Evolutionary conservation across 2,113 vertebrate species (phyloP).

Genomic region (Malurus cyaneus): DNA sequence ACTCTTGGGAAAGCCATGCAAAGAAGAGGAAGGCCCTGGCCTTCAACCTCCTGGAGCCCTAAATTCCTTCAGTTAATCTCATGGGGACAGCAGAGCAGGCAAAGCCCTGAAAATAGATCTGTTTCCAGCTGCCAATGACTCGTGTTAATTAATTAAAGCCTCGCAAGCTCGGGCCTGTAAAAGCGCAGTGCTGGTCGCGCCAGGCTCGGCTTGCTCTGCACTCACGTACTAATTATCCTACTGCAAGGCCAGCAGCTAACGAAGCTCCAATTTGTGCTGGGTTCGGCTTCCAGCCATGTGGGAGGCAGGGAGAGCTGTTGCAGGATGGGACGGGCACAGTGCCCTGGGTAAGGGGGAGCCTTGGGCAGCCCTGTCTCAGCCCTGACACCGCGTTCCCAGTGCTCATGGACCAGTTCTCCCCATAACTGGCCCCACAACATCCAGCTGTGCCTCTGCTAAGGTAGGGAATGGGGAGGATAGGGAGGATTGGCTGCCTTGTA

Average conservation of each 20-base stretch:
- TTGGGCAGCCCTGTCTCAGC: not conserved
- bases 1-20: not conserved
- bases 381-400: not conserved
- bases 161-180: slow-evolving; percentile 31
- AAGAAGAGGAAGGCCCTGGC: not conserved
- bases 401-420: not conserved
- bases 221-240: slow-evolving; percentile 50
- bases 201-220: not conserved
- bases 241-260: slow-evolving; percentile 8
- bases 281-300: not conserved
- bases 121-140: slow-evolving; percentile 48
- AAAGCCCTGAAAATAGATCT: slow-evolving; percentile 38
- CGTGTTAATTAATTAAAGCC: slow-evolving; percentile 49
- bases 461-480: not conserved
- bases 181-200: not conserved
- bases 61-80: slow-evolving; percentile 40
- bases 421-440: not conserved
- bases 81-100: slow-evolving; percentile 18
- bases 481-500: accelerated
- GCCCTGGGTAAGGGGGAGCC: not conserved
- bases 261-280: not conserved
- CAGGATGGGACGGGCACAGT: accelerated
- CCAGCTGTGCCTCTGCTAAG: not conserved
- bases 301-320: not conserved
- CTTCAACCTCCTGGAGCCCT: not conserved